Conservation (phyloP, 2,797 vertebrate genomes). For the Tauraco hartlaubi region DNA sequence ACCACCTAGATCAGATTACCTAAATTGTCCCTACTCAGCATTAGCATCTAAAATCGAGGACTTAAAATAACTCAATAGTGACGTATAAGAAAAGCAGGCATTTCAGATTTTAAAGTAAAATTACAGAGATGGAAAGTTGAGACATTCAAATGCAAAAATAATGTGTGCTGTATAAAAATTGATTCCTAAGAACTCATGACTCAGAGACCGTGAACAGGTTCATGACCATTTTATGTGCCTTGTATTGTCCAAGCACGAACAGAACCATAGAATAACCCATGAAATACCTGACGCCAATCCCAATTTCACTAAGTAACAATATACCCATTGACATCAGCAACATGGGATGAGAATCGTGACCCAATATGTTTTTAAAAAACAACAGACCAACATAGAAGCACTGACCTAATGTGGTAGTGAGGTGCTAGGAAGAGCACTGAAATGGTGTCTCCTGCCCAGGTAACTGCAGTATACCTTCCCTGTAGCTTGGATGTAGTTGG, state of each 20-base stretch:
- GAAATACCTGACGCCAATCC: background rate
- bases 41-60: background rate
- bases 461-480: background rate
- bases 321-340: fast-evolving
- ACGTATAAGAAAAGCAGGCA: background rate
- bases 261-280: background rate
- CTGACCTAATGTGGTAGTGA: background rate
- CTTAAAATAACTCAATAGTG: background rate
- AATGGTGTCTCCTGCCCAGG: background rate
- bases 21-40: background rate
- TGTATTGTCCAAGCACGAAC: background rate
- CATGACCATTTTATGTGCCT: background rate
- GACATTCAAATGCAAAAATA: background rate
- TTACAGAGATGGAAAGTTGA: background rate
- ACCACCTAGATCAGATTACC: background rate
- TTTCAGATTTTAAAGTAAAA: background rate
- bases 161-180: background rate
- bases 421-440: background rate
- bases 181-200: background rate
- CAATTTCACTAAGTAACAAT: background rate
- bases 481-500: background rate
- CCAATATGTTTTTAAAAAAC: background rate
- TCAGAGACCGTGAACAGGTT: background rate
- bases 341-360: background rate
- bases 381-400: background rate